A percentile compares a stretch with the other conserved stretches of the same genome.
These are phyloP conservation scores for Ephialtes manifestator DNA, from an alignment of 2,888 invertebrate species.

Conservation along the genomic window DNA sequence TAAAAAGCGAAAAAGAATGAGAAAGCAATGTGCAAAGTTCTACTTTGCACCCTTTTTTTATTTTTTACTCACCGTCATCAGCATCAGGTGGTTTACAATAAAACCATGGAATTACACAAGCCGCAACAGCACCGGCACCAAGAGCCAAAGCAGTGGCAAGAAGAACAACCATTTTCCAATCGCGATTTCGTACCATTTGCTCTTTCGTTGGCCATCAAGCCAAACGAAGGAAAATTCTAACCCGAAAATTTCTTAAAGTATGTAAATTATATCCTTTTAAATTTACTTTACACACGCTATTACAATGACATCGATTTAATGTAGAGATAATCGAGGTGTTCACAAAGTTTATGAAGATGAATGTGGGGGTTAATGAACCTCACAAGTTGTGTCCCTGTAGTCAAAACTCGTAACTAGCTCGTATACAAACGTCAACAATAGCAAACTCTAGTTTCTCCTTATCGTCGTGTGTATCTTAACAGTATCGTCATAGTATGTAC, in stretches of 20 bases:
- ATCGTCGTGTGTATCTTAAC: background rate
- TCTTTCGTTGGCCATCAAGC: background rate
- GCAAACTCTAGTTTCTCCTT: background rate
- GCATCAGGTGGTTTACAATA: slow-evolving; percentile 58
- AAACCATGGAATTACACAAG: slow-evolving; percentile 68
- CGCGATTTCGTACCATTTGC: slow-evolving; percentile 28
- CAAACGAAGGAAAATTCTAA: background rate
- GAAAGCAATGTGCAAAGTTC: no score
- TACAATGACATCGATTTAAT: slow-evolving; percentile 1
- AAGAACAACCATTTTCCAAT: slow-evolving; percentile 63
- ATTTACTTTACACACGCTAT: slow-evolving; percentile 5
- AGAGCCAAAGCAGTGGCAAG: slow-evolving; percentile 60
- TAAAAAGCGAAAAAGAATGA: no score
- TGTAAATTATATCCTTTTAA: background rate
- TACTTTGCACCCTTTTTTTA: no score
- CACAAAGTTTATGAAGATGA: background rate
- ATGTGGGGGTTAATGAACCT: background rate
- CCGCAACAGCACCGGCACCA: slow-evolving; percentile 58
- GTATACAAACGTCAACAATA: slow-evolving; percentile 48
- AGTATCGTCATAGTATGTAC: background rate
- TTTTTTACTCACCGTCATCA: slow-evolving; percentile 34
- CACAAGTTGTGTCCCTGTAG: background rate
- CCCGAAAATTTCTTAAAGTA: background rate
- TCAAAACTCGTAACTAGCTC: background rate
- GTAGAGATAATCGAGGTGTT: background rate